Base-by-base conservation (phyloP, 2,113 vertebrate genomes). In the Garra rufa region DNA sequence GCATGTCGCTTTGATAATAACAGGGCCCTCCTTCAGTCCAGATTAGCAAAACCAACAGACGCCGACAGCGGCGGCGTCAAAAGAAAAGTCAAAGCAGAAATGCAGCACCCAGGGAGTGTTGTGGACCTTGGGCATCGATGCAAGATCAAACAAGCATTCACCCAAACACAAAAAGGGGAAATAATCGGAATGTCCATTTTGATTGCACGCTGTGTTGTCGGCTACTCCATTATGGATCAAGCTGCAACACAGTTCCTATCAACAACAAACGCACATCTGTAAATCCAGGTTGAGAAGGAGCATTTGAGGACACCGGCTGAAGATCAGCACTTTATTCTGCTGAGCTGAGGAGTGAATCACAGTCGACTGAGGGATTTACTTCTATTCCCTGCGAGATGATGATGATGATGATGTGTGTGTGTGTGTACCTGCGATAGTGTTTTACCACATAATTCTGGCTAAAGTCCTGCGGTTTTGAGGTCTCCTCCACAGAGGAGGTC, bases 1-100 rank as follows among this genome's bases (percentile, higher is more conserved):
- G 34, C 65, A 61, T 77, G 61, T 76, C 63, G 43, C 67, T 84
- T 76, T 76, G 21, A 86, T 82, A 88, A 86, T 67, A 83, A 28
- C 61, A 46, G 69, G 65, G 48, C 76, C 77, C 80, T 50, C 44
- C 26, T 82, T 82, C 28, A 71, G 48, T 41, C 57, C 21, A 63
- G 43, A 77, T 85, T 52, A 87, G 28, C 46, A 67, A 21, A 84
- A 52, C 78, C 69, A 44, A 14, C 55, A 43, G 61, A 83, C 5
- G 4, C 17, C 46, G 9, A 48, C 17, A 38, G 82, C 5, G 21
- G 82, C 5, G 21, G 57, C 2, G 6, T 24, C 34, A 28, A 24
- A 44, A 81, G 63, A 38, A 30, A 67, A 81, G 46, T 55, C 65
- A 73, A 78, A 78, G 46, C 74, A 43, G 50, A 69, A 76, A n/a